A percentile compares a stretch with the other conserved stretches of the same genome.
These are phyloP conservation scores for Felis catus DNA, from an alignment of 2,113 vertebrate species.

Conservation along the genomic window F.catus_Fca126_mat1.0 CM031420.1:33168501-33169000, in stretches of 20 bases:
- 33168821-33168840: background rate
- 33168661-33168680: no score
- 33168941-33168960: background rate
- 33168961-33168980: background rate
- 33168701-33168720: background rate
- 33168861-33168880: background rate
- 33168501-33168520: no score
- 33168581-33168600: background rate
- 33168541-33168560: no score
- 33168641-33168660: background rate
- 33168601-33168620: background rate
- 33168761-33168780: background rate
- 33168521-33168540: no score
- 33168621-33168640: background rate
- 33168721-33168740: background rate
- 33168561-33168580: background rate
- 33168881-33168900: background rate
- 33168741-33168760: background rate
- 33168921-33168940: background rate
- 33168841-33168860: background rate
- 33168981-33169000: background rate
- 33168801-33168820: background rate
- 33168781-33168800: background rate
- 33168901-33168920: background rate
- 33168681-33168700: no score